Evolutionary conservation across 1,140 invertebrate species (phyloP).

Genomic region (Tetranychus cinnabarinus): DNA sequence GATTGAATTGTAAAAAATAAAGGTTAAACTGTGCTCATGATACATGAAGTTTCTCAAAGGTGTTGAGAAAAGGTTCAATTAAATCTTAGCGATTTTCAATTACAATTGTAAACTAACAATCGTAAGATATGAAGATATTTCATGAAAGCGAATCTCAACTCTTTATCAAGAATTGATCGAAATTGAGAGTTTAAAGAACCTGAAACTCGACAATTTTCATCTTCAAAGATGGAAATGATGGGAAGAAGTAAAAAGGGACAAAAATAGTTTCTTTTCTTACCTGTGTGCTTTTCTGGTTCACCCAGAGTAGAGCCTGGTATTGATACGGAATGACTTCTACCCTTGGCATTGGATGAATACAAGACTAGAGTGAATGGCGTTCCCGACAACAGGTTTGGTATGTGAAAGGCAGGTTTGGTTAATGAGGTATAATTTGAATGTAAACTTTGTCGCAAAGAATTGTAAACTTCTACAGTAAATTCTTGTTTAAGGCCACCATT

Average conservation of each 20-base stretch:
- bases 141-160: no score
- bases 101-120: no score
- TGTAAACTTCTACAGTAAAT: slow-evolving; percentile 54
- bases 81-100: no score
- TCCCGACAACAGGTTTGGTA: slow-evolving; percentile 11
- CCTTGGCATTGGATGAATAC: slow-evolving; percentile 14
- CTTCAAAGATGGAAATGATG: background rate
- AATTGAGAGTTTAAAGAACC: no score
- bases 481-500: slow-evolving; percentile 56
- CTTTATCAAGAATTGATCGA: no score
- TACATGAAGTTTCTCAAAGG: no score
- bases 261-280: background rate
- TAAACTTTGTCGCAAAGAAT: slow-evolving; percentile 17
- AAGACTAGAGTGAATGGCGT: slow-evolving; percentile 13
- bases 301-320: slow-evolving; percentile 7
- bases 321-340: slow-evolving; percentile 9
- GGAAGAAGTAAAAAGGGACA: background rate
- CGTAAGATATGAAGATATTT: no score
- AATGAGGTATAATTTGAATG: slow-evolving; percentile 13
- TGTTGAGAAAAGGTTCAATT: no score
- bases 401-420: slow-evolving; percentile 12
- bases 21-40: no score
- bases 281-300: slow-evolving; percentile 1
- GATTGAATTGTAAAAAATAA: no score
- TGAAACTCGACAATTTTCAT: background rate